phyloP scores from a whole-genome alignment of 2,888 invertebrate genomes.

The Malacosoma neustria region DNA sequence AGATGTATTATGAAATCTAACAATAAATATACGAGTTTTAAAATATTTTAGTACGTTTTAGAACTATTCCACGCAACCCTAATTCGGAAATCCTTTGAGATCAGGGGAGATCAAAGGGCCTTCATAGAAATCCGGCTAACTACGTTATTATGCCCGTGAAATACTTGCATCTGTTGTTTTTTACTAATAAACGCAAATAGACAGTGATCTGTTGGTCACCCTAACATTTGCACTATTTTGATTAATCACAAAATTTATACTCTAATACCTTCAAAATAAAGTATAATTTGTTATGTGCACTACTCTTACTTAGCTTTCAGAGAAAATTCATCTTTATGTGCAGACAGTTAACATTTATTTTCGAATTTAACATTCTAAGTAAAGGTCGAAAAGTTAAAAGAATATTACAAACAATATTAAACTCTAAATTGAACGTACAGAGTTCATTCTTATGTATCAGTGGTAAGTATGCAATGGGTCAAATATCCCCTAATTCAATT shows the following conservation, averaged over 20 bases:
- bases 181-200: conserved; percentile 68
- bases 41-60: too few relatives aligned
- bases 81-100: conserved; percentile 22
- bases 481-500: conserved; percentile 65
- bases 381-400: background rate
- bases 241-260: background rate
- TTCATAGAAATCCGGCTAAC: conserved; percentile 64
- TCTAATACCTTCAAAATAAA: too few relatives aligned
- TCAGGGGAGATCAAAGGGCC: conserved; percentile 54
- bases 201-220: conserved; percentile 56
- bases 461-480: conserved; percentile 39
- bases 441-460: conserved; percentile 4
- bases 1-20: too few relatives aligned
- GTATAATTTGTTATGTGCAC: too few relatives aligned
- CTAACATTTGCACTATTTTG: conserved; percentile 20
- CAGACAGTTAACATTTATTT: background rate
- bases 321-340: background rate
- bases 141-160: conserved; percentile 72
- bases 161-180: conserved; percentile 71
- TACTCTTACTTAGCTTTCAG: too few relatives aligned
- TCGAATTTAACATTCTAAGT: background rate
- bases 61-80: background rate
- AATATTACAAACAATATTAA: background rate
- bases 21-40: too few relatives aligned
- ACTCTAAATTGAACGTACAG: background rate